A percentile compares a stretch with the other conserved stretches of the same genome.
These are phyloP conservation scores for Ramphastos sulfuratus DNA, from an alignment of 2,113 vertebrate genomes.

Conservation along the genomic window DNA sequence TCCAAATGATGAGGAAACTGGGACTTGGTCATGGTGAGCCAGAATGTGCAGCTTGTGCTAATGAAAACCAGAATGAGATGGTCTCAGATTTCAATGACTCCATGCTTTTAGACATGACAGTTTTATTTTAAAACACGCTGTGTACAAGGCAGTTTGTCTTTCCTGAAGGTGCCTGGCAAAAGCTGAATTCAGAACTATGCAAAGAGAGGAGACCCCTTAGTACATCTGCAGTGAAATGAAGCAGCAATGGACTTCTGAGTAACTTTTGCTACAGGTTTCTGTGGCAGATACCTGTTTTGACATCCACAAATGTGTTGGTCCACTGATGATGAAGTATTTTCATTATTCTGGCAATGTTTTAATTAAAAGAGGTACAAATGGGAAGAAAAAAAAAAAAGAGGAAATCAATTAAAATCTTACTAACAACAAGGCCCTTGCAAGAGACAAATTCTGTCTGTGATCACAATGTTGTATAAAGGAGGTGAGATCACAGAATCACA, in stretches of 20 bases:
- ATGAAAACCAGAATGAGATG: not conserved
- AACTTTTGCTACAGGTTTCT: not conserved
- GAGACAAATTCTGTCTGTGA: not conserved
- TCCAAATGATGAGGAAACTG: not conserved
- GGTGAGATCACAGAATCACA: not conserved
- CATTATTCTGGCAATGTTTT: not conserved
- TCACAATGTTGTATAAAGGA: not conserved
- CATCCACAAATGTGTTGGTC: not conserved
- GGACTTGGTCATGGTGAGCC: not conserved
- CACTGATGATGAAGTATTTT: not conserved
- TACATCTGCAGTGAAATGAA: not conserved
- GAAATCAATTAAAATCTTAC: not conserved
- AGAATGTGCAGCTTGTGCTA: not conserved
- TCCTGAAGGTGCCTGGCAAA: not conserved
- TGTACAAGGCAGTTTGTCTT: not conserved
- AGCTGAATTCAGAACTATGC: not conserved
- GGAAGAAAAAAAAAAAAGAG: too few relatives aligned
- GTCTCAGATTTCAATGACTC: slow-evolving; percentile 22
- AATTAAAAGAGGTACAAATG: not conserved
- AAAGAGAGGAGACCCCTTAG: not conserved
- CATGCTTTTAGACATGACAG: not conserved
- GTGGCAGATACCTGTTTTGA: not conserved
- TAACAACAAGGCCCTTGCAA: not conserved
- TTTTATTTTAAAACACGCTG: slow-evolving; percentile 15
- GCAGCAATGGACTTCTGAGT: not conserved